Percentiles rank a stretch among this genome's conserved stretches.
phyloP scores from a whole-genome alignment of 2,113 vertebrate species.

The Cyanoramphus novaezelandiae region DNA sequence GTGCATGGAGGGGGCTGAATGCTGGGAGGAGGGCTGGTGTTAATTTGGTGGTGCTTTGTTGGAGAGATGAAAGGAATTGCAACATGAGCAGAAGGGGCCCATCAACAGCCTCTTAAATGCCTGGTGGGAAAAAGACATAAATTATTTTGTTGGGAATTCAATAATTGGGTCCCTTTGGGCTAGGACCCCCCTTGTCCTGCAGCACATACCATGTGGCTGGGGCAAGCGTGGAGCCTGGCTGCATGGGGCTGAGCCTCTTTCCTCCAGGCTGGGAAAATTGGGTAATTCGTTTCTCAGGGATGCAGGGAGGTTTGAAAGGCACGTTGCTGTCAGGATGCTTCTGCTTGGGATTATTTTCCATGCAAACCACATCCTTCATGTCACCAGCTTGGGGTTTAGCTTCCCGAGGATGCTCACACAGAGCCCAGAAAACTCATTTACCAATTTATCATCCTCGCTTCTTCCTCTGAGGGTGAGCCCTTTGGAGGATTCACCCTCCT shows the following conservation, averaged over 20 bases:
- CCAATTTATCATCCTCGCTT: background rate
- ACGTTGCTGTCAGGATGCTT: background rate
- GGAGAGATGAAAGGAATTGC: background rate
- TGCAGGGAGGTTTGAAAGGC: background rate
- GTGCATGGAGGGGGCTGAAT: background rate
- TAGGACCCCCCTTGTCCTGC: background rate
- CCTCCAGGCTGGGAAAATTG: background rate
- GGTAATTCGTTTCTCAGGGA: background rate
- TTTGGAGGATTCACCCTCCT: background rate
- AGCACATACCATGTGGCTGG: background rate
- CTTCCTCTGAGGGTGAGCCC: background rate
- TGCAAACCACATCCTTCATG: background rate
- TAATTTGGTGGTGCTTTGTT: background rate
- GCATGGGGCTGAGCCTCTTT: background rate
- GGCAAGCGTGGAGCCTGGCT: rapidly evolving
- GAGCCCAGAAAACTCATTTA: background rate
- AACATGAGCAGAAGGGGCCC: background rate
- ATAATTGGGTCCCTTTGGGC: background rate
- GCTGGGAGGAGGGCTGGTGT: background rate
- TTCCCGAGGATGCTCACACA: background rate
- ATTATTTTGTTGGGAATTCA: background rate
- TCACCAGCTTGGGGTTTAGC: background rate
- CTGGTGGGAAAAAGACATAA: background rate
- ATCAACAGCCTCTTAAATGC: background rate
- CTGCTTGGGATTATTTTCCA: constrained; percentile 5